Percentiles rank a stretch among this genome's conserved stretches.
Evolutionary conservation across 2,888 invertebrate genomes (phyloP).

Genomic region (Chrysodeixis includens): DNA sequence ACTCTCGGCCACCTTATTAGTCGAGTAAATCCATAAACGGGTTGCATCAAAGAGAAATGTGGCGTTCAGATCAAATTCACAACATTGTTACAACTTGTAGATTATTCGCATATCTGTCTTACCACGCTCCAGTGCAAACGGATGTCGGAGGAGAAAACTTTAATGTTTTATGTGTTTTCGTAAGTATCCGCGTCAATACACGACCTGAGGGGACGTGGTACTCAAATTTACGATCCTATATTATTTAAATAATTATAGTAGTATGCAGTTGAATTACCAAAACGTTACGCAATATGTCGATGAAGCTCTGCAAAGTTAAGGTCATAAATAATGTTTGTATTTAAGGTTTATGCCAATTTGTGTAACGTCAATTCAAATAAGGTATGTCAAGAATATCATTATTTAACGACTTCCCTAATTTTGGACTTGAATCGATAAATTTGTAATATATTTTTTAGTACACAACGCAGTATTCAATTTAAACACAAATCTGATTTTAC

Average conservation of each 20-base stretch:
- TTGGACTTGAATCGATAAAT: no score
- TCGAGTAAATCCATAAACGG: conserved; percentile 34
- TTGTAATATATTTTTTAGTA: no score
- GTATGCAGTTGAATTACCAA: conserved; percentile 19
- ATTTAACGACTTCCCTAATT: no score
- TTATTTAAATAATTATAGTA: conserved; percentile 40
- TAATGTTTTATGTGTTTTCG: conserved; percentile 61
- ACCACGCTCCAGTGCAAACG: conserved; percentile 57
- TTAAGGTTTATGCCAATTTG: background rate
- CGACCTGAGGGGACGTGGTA: conserved; percentile 26
- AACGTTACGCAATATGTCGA: conserved; percentile 29
- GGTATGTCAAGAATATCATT: no score
- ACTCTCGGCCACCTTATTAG: conserved; percentile 24
- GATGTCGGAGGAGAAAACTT: conserved; percentile 76
- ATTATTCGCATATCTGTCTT: conserved; percentile 52
- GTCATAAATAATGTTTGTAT: background rate
- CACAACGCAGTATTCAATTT: no score
- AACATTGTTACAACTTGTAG: conserved; percentile 46
- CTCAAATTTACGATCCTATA: conserved; percentile 32
- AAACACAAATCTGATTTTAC: no score
- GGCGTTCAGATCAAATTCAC: conserved; percentile 38
- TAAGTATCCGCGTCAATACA: conserved; percentile 52
- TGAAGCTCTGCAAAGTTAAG: conserved; percentile 13
- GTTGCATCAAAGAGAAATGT: conserved; percentile 45
- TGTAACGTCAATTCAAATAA: background rate